Conservation (phyloP, 2,797 vertebrate genomes). For the Selene dorsalis region DNA sequence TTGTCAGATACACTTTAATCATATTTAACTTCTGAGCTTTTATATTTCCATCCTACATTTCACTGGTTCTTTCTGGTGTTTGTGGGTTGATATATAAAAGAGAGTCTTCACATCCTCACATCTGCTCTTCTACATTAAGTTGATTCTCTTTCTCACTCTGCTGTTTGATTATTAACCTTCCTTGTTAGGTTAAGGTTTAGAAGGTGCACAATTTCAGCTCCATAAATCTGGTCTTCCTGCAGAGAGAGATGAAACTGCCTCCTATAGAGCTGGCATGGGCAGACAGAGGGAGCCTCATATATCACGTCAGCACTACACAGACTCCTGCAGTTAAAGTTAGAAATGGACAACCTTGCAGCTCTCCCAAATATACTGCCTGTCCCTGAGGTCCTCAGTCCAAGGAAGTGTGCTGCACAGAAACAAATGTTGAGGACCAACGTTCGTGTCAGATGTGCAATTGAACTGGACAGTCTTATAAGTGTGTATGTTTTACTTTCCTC, state of each 20-base stretch:
- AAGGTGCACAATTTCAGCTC: constrained; percentile 76
- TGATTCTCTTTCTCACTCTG: background rate
- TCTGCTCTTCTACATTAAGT: background rate
- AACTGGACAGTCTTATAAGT: background rate
- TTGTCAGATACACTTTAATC: background rate
- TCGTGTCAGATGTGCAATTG: background rate
- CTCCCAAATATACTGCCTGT: constrained; percentile 18
- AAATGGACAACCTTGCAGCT: constrained; percentile 63
- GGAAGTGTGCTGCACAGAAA: background rate
- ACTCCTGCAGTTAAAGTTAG: constrained; percentile 53
- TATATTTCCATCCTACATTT: constrained; percentile 4
- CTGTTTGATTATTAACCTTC: constrained; percentile 29
- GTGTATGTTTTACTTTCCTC: too few species aligned
- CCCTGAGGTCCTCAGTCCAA: background rate
- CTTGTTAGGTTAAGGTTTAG: constrained; percentile 33
- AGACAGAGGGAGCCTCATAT: constrained; percentile 72
- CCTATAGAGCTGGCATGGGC: constrained; percentile 79
- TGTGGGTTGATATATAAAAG: background rate
- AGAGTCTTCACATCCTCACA: background rate
- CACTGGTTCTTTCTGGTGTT: background rate
- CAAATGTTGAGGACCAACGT: background rate
- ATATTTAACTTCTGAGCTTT: background rate
- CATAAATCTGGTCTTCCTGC: constrained; percentile 83
- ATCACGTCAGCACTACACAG: constrained; percentile 79
- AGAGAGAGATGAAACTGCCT: constrained; percentile 83